phyloP scores from a whole-genome alignment of 2,797 vertebrate genomes.

The Danio aesculapii region DNA sequence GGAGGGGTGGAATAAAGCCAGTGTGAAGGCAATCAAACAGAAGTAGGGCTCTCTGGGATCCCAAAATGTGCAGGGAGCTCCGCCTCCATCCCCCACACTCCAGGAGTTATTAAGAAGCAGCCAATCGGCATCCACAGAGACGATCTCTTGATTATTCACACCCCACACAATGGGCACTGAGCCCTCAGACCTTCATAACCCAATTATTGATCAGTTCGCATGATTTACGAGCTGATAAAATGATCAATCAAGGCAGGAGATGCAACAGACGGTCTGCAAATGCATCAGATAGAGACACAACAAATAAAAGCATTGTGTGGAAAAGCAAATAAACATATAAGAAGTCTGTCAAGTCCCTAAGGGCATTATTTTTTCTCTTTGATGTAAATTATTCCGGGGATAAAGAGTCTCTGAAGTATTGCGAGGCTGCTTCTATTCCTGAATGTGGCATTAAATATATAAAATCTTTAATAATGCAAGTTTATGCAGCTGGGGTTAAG shows the following conservation, averaged over 20 bases:
- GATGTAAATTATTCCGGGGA: constrained; percentile 52
- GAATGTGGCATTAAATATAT: constrained; percentile 52
- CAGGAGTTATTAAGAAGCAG: constrained; percentile 59
- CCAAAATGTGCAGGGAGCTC: constrained; percentile 65
- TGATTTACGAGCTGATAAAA: constrained; percentile 62
- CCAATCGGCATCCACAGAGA: constrained; percentile 56
- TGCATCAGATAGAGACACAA: constrained; percentile 39
- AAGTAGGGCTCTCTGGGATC: constrained; percentile 65
- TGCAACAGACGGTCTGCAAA: constrained; percentile 17
- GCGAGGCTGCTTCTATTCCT: constrained; percentile 28
- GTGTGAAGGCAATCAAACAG: constrained; percentile 71
- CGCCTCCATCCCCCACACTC: constrained; percentile 63
- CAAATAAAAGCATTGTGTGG: constrained; percentile 31
- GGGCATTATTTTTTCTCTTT: constrained; percentile 56
- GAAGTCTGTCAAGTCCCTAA: constrained; percentile 38
- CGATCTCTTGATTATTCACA: constrained; percentile 62
- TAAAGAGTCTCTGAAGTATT: constrained; percentile 33
- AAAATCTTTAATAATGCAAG: constrained; percentile 54
- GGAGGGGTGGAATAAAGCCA: constrained; percentile 70
- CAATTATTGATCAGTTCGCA: constrained; percentile 55
- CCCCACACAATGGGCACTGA: constrained; percentile 58
- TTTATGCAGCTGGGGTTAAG: constrained; percentile 41
- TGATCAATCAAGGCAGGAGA: constrained; percentile 51
- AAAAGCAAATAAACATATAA: constrained; percentile 60
- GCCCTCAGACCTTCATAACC: constrained; percentile 51